A percentile compares a stretch with the other conserved stretches of the same genome.
Evolutionary conservation across 2,888 invertebrate genomes (phyloP).

Genomic region (Amphiduros pacificus): DNA sequence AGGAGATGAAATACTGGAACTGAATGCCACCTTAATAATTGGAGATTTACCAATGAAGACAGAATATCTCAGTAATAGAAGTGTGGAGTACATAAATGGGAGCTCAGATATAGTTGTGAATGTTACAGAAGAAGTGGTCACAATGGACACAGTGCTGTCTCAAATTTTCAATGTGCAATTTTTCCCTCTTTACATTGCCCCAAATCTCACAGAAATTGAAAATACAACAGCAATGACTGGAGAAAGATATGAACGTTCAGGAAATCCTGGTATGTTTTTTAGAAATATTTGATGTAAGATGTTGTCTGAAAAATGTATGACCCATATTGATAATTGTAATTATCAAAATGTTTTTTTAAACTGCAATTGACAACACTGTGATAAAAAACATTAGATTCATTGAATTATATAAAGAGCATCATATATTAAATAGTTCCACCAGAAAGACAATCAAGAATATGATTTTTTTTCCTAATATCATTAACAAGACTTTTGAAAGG

Average conservation of each 20-base stretch:
- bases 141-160: conserved; percentile 26
- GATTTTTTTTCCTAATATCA: no score
- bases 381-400: neutral
- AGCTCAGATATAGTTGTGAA: neutral
- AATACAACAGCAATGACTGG: no score
- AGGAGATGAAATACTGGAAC: conserved; percentile 32
- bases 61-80: neutral
- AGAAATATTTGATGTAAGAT: neutral
- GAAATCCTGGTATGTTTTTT: conserved; percentile 37
- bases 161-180: conserved; percentile 41
- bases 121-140: neutral
- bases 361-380: neutral
- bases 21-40: conserved; percentile 43
- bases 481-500: no score
- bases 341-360: neutral
- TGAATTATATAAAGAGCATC: neutral
- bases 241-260: conserved; percentile 36
- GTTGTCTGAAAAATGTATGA: neutral
- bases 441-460: neutral
- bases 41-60: conserved; percentile 34
- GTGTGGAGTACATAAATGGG: neutral
- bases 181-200: conserved; percentile 26
- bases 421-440: neutral
- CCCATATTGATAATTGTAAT: neutral
- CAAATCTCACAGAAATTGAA: neutral